These are phyloP conservation scores for Nemoura dubitans DNA, from an alignment of 2,888 invertebrate species.

Conservation along the genomic window DNA sequence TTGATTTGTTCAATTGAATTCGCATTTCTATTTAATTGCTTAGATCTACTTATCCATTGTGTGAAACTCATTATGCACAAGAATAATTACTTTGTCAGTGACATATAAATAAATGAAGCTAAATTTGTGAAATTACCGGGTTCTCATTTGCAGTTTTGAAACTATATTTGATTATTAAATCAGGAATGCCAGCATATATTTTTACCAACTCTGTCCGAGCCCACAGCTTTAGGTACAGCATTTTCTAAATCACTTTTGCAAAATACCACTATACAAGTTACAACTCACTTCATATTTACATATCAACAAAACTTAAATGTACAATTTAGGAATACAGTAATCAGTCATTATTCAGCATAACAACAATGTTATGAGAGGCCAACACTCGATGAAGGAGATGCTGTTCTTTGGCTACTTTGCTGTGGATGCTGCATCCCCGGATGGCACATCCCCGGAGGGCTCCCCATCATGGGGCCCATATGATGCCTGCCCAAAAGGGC, in stretches of 20 bases:
- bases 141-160: not conserved
- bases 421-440: constrained; percentile 57
- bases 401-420: not conserved
- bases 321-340: not conserved
- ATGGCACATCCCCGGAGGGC: constrained; percentile 67
- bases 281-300: not conserved
- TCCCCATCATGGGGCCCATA: constrained; percentile 66
- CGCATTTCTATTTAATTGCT: no score
- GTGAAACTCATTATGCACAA: not conserved
- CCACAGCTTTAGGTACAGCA: no score
- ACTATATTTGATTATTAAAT: not conserved
- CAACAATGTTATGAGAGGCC: constrained; percentile 31
- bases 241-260: not conserved
- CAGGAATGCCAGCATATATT: constrained; percentile 20
- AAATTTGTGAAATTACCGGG: not conserved
- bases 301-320: not conserved
- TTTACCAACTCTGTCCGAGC: not conserved
- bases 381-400: constrained; percentile 24
- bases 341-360: not conserved
- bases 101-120: not conserved
- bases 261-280: not conserved
- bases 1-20: not conserved
- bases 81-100: not conserved
- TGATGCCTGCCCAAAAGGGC: constrained; percentile 61
- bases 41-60: not conserved